phyloP scores from a whole-genome alignment of 2,888 invertebrate genomes.

The Ganaspis brasiliensis region DNA sequence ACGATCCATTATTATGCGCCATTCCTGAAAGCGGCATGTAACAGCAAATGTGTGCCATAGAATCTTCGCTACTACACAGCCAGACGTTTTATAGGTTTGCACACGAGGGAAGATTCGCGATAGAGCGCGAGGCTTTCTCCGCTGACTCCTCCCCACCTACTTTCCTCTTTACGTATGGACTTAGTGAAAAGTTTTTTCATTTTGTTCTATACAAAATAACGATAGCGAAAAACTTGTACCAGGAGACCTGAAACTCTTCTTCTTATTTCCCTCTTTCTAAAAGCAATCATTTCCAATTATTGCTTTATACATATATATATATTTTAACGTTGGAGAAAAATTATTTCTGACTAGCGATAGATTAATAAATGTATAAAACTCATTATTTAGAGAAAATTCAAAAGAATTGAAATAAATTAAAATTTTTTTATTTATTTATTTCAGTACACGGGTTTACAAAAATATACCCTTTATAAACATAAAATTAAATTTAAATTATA shows the following conservation, averaged over 20 bases:
- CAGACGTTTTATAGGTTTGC: constrained; percentile 70
- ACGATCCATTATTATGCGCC: constrained; percentile 33
- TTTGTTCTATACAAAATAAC: constrained; percentile 41
- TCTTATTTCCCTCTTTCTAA: not conserved
- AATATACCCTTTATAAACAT: too few relatives aligned
- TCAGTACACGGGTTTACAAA: too few relatives aligned
- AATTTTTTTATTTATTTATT: too few relatives aligned
- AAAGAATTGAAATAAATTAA: too few relatives aligned
- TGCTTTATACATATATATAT: too few relatives aligned
- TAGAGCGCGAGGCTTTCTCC: constrained; percentile 67
- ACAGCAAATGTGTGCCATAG: constrained; percentile 26
- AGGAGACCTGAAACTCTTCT: not conserved
- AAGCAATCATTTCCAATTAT: not conserved
- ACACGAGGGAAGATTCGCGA: constrained; percentile 69
- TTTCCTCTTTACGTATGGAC: constrained; percentile 59
- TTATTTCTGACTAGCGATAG: too few relatives aligned
- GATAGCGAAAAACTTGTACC: constrained; percentile 18
- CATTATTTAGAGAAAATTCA: too few relatives aligned
- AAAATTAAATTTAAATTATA: too few relatives aligned
- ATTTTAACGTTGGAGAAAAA: too few relatives aligned
- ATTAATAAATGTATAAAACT: too few relatives aligned
- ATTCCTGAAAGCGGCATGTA: constrained; percentile 18
- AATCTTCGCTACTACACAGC: constrained; percentile 31
- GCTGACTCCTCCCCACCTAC: constrained; percentile 30
- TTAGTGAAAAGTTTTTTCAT: constrained; percentile 41